Base-by-base conservation (phyloP, 2,888 invertebrate genomes). In the Erynnis tages region DNA sequence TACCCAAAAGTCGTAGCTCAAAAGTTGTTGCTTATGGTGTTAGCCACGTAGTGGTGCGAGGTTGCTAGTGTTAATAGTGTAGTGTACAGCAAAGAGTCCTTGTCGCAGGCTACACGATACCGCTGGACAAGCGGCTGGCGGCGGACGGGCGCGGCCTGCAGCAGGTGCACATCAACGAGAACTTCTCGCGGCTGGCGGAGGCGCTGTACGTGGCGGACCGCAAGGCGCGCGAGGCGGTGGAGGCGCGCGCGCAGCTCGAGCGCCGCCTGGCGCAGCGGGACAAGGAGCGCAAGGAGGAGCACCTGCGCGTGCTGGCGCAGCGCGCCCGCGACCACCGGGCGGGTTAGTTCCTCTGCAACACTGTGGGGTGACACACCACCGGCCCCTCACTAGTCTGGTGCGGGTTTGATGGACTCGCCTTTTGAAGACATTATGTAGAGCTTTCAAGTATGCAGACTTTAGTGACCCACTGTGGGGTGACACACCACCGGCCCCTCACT, bases 81-180 rank as follows among this genome's bases (percentile, higher is more conserved):
- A n/a, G n/a, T n/a, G n/a, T n/a, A n/a, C n/a, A n/a, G n/a, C n/a
- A n/a, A n/a, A n/a, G n/a, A n/a, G n/a, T n/a, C n/a, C n/a, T n/a
- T n/a, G n/a, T n/a, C 64, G 47, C 91, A 93, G 96, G 96, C 66
- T 98, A 98, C 88, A 99, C 99, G 0, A 98, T 99, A 63, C 99
- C 99, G 0, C 83, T 99, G 62, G 99, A 99, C 84, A 99, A 99
- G 84, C 93, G 99, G 56, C 88, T 99, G 56, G 99, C 99, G 0
- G 99, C 99, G 0, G 99, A 99, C 84, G 99, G 99, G 0, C 91
- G 99, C 41, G 99, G 99, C 0, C 88, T 99, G 1, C 99, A 99
- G 71, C 97, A 97, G 72, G 95, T 97, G 1, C 99, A 99, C 77
- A 98, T 99, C 53, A 99, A 99, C 77, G 99, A 99, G 77, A 99